phyloP scores from a whole-genome alignment of 2,113 vertebrate genomes.

The Lamprotornis superbus region DNA sequence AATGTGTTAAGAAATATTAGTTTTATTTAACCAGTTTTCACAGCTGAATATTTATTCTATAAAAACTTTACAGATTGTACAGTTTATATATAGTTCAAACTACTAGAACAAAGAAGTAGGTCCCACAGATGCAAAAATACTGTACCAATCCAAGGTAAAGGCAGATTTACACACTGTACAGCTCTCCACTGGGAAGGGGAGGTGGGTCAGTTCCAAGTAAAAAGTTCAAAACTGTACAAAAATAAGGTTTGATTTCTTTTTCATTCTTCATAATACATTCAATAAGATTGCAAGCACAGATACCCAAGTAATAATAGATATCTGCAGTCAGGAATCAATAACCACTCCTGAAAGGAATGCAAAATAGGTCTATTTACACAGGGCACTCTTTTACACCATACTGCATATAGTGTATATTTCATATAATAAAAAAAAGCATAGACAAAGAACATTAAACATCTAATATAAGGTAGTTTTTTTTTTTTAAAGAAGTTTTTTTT shows the following conservation, averaged over 20 bases:
- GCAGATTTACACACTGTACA: constrained; percentile 80
- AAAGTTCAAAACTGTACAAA: constrained; percentile 89
- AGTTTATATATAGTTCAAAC: constrained; percentile 86
- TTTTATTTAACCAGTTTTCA: constrained; percentile 91
- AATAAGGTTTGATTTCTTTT: constrained; percentile 81
- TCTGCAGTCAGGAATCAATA: constrained; percentile 73
- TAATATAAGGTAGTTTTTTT: constrained; percentile 74
- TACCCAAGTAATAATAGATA: constrained; percentile 64
- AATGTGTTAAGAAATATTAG: constrained; percentile 88
- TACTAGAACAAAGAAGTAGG: constrained; percentile 84
- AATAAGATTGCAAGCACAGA: constrained; percentile 80
- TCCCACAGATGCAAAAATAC: constrained; percentile 89
- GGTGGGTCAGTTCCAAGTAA: constrained; percentile 81
- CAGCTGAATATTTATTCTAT: constrained; percentile 90
- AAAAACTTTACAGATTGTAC: constrained; percentile 94
- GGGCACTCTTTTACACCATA: constrained; percentile 71
- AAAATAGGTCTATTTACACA: constrained; percentile 71
- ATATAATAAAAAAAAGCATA: constrained; percentile 73
- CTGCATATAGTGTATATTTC: constrained; percentile 66
- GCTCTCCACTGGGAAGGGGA: constrained; percentile 72
- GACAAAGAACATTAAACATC: constrained; percentile 72
- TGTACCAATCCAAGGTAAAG: constrained; percentile 82
- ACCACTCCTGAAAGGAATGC: constrained; percentile 74
- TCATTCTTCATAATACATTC: constrained; percentile 82
- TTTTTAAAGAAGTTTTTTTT: constrained; percentile 51